These are phyloP conservation scores for Dipodomys ordii DNA, from an alignment of 2,113 vertebrate species.

Conservation along the genomic window DNA sequence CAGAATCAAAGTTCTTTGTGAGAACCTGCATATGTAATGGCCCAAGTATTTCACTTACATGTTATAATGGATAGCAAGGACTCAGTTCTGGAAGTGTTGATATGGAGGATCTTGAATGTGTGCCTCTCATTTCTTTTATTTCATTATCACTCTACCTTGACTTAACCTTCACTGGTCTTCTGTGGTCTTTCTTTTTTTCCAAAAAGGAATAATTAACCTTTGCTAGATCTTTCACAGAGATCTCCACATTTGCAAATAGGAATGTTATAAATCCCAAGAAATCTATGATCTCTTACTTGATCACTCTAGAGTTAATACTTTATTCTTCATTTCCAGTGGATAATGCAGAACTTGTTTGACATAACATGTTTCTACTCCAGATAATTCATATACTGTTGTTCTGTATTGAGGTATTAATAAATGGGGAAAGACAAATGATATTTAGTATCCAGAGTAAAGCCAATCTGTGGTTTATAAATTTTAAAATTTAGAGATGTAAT, in stretches of 20 bases:
- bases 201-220: slow-evolving; percentile 16
- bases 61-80: not conserved
- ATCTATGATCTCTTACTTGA: not conserved
- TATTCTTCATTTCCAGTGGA: not conserved
- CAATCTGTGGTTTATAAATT: not conserved
- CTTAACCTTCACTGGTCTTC: slow-evolving; percentile 13
- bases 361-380: slow-evolving; percentile 6
- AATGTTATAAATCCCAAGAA: not conserved
- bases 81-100: not conserved
- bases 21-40: not conserved
- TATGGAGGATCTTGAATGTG: not conserved
- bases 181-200: not conserved
- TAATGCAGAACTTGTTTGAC: slow-evolving; percentile 40
- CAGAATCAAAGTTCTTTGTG: not conserved
- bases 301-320: not conserved
- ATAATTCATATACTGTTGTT: slow-evolving; percentile 12
- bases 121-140: not conserved
- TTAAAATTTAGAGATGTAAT: slow-evolving; percentile 40
- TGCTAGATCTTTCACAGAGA: not conserved
- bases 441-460: slow-evolving; percentile 4
- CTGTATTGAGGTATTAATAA: slow-evolving; percentile 2
- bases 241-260: slow-evolving; percentile 28
- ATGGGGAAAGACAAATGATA: slow-evolving; percentile 13
- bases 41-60: not conserved
- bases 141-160: not conserved